Evolutionary conservation across 1,140 invertebrate genomes (phyloP).

Genomic region (Diabrotica undecimpunctata): DNA sequence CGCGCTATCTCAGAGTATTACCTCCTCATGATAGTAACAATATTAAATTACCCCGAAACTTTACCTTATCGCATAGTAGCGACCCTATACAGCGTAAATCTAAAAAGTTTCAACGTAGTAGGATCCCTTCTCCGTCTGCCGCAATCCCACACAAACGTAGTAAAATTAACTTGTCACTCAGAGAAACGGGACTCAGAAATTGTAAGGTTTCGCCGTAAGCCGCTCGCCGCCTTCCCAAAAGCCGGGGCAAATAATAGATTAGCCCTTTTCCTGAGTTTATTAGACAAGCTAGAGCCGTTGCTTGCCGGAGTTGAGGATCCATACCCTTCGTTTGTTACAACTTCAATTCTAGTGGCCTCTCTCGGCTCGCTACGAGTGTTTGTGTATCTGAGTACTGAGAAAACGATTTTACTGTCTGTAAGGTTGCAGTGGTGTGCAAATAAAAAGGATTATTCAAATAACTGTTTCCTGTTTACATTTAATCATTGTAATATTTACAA

Average conservation of each 20-base stretch:
- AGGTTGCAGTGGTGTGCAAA: too few relatives aligned
- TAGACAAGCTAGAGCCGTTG: conserved; percentile 12
- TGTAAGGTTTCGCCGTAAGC: conserved; percentile 1
- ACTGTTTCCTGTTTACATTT: too few relatives aligned
- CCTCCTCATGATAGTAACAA: neutral
- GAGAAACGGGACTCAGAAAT: conserved; percentile 4
- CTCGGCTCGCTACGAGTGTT: neutral
- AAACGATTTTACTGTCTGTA: neutral
- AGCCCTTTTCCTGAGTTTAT: conserved; percentile 13
- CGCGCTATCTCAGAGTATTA: too few relatives aligned
- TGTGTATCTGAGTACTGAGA: neutral
- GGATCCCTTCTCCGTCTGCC: neutral
- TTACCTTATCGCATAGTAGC: neutral
- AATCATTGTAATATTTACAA: too few relatives aligned
- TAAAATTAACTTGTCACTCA: conserved; percentile 16
- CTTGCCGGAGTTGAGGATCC: neutral
- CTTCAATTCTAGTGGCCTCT: neutral
- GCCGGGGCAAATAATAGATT: conserved; percentile 15
- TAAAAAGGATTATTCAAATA: too few relatives aligned
- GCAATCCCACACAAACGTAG: neutral
- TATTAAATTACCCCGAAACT: neutral
- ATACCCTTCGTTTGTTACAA: neutral
- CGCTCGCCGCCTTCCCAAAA: conserved; percentile 4
- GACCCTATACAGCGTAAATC: neutral
- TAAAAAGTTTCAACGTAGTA: neutral